Base-by-base conservation (phyloP, 2,888 invertebrate species). In the Lycocerus yunnanus region DNA sequence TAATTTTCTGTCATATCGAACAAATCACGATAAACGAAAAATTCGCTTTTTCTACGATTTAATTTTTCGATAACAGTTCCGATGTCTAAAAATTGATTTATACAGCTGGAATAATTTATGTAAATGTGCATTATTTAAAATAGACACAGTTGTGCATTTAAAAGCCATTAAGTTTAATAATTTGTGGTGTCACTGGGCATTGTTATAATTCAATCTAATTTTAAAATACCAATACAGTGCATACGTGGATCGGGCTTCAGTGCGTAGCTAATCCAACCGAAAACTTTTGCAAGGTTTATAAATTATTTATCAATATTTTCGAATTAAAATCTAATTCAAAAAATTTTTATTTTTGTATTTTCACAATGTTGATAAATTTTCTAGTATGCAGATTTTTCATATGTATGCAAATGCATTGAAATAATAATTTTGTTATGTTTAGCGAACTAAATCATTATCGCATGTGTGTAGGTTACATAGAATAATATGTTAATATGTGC, bases 1-100 rank as follows among this genome's bases (percentile, higher is more conserved):
- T 67, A 66, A 72, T 72, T 59, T 72, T 71, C 66, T 71, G 71
- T 71, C 69, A 63, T 66, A 43, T 71, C 66, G 43, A 66, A 71
- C 66, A 59, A 71, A 71, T 71, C 71, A 66, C 59, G 58, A 71
- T 18, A 27, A 66, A 66, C 63, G 43, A 43, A 63, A 70, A 70
- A 66, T 61, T 63, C 61, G 18, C 20, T 21, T 27, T 16, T 60
- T 61, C n/a, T 16, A 10, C 21, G 13, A 58, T 58, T 18, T 18
- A n/a, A 16, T 63, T 63, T 60, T 15, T 60, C 60, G 15, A 16
- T 60, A 16, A 16, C 60, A 18, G 13, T 18, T 16, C 20, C 20
- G n/a, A 10, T 63, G 16, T 63, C 60, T 18, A 63, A 20, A n/a
- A n/a, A 63, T 20, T 18, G 20, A 63, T 63, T 18, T 63, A 18